Evolutionary conservation across 1,140 invertebrate species (phyloP).

Genomic region (Panagrolaimus sp.): DNA sequence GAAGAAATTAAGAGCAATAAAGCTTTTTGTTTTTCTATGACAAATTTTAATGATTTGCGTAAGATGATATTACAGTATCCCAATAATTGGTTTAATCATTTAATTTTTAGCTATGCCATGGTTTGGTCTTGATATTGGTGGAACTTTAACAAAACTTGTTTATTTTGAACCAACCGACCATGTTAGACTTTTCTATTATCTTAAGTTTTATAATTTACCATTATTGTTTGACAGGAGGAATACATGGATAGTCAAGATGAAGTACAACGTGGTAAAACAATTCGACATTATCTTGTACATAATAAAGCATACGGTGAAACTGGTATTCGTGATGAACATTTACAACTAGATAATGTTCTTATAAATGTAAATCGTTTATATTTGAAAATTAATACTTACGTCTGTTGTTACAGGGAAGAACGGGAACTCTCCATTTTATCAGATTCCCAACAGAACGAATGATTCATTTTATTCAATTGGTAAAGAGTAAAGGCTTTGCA

Average conservation of each 20-base stretch:
- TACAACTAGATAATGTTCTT: slow-evolving; percentile 7
- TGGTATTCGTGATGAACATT: slow-evolving; percentile 1
- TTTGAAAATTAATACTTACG: too few species aligned
- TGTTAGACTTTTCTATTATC: background rate
- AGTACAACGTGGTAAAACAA: background rate
- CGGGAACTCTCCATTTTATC: slow-evolving; percentile 88
- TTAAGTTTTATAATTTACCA: too few species aligned
- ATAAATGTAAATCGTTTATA: background rate
- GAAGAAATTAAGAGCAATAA: background rate
- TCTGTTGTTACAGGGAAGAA: slow-evolving; percentile 64
- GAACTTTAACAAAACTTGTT: slow-evolving; percentile 3
- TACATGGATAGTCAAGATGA: background rate
- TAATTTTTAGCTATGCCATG: slow-evolving; percentile 50
- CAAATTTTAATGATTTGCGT: slow-evolving; percentile 6
- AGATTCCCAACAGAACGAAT: slow-evolving; percentile 91
- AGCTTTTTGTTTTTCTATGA: background rate
- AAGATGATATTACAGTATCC: background rate
- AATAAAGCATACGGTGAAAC: slow-evolving; percentile 12
- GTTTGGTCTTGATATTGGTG: slow-evolving; percentile 15
- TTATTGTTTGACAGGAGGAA: background rate
- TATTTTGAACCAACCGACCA: slow-evolving; percentile 5
- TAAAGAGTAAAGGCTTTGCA: slow-evolving; percentile 88
- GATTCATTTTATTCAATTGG: slow-evolving; percentile 81
- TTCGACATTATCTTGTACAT: background rate
- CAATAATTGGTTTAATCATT: background rate